A percentile compares a stretch with the other conserved stretches of the same genome.
These are phyloP conservation scores for Stichodactyla mertensii DNA, from an alignment of 64 coral and sea anemone species.

Conservation along the genomic window DNA sequence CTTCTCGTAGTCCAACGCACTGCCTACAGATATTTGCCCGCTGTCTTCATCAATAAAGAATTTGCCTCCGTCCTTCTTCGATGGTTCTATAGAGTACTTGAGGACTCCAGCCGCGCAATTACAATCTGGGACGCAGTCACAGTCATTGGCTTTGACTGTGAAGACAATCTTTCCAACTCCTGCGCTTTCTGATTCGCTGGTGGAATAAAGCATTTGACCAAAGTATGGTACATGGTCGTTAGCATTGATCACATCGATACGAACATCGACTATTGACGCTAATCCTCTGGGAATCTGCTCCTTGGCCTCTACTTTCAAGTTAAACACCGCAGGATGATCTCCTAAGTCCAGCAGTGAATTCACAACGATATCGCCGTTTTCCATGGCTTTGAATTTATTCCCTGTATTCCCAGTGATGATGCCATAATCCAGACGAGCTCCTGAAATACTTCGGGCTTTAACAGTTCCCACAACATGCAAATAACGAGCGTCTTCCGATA, in stretches of 20 bases:
- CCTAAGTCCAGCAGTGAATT: slow-evolving; percentile 53
- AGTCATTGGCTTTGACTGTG: slow-evolving; percentile 38
- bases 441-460: slow-evolving; percentile 58
- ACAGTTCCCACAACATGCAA: slow-evolving; percentile 43
- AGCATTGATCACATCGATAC: slow-evolving; percentile 44
- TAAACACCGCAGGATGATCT: slow-evolving; percentile 20
- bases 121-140: slow-evolving; percentile 46
- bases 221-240: slow-evolving; percentile 71
- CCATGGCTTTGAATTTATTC: slow-evolving; percentile 39
- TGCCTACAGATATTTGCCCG: slow-evolving; percentile 42
- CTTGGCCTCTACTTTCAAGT: slow-evolving; percentile 50
- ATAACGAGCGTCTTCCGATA: slow-evolving; percentile 28
- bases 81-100: slow-evolving; percentile 46
- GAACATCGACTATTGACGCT: slow-evolving; percentile 51
- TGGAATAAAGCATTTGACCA: neutral
- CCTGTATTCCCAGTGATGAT: slow-evolving; percentile 37
- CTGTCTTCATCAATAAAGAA: slow-evolving; percentile 51
- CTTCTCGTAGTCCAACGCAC: slow-evolving; percentile 55
- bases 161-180: slow-evolving; percentile 24
- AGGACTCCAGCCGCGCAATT: slow-evolving; percentile 24
- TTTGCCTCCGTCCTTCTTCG: neutral
- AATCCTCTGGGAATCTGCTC: slow-evolving; percentile 60
- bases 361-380: slow-evolving; percentile 42
- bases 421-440: slow-evolving; percentile 46
- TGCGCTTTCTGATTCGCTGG: slow-evolving; percentile 16